Evolutionary conservation across 2,888 invertebrate genomes (phyloP), one percentile per base, ranked within the genome.

Genomic region (Drosophila austrosaltans): DNA sequence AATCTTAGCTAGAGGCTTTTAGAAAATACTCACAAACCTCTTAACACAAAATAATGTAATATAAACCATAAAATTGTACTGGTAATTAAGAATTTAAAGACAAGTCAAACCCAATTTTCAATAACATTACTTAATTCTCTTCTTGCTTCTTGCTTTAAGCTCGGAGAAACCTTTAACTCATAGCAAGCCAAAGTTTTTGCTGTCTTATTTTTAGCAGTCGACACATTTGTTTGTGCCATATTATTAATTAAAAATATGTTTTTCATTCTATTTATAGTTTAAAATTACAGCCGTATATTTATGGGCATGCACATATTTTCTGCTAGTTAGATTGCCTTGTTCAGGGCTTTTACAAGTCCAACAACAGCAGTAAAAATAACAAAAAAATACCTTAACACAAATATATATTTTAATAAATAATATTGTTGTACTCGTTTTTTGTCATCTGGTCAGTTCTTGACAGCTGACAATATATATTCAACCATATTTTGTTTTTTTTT

Each of bases 381-480:
- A 59, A 53, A 48, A 66, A 59, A 53, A 48, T 63, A 48, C 62
- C 68, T 66, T 72, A 74, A 72, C 36, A 61, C 75, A 72, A 67
- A 72, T 72, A 74, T 61, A 56, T 56, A 32, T 30, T 56, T 32
- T 74, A 57, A 72, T 72, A 72, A 61, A 72, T 70, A 72, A 72
- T 73, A 72, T 40, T 60, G 60, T 32, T 63, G 57, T 53, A 42
- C 59, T 64, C 8, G 8, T 36, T 73, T 73, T 61, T 53, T 36
- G 44, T 36, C 40, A 10, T 25, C 12, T 53, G 53, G 75, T 62
- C 72, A 40, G 25, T 5, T 12, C 20, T 40, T 16, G 74, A 72
- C 75, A 72, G 61, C 53, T 56, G 68, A 68, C 75, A 68, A 74
- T 61, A 72, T 68, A 32, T 74, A 67, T 72, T 53, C 30, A 42